Evolutionary conservation across 2,113 vertebrate genomes (phyloP), one percentile per base, ranked within the genome.

Genomic region (Thunnus maccoyii): DNA sequence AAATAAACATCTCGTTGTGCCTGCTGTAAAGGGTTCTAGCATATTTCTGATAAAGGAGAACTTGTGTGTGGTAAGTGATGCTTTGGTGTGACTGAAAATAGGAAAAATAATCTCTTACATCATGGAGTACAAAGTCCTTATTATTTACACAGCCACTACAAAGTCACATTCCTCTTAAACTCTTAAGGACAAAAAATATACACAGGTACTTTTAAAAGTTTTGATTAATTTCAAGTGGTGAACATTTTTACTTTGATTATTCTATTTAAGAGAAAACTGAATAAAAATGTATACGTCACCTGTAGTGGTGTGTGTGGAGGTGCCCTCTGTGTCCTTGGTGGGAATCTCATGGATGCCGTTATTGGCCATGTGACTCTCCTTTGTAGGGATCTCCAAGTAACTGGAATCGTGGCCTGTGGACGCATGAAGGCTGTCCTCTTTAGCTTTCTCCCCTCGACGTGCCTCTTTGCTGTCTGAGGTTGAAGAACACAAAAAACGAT

Each of bases 341-440:
- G 98, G 97, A 84, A 99, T 95, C 94, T 99, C 98, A 89, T 98
- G 96, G 91, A 99, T 96, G 83, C 96, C 90, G 51, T 95, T 97
- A 88, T 94, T 96, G 60, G 95, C 92, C 92, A 95, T 93, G 91
- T 96, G 97, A 87, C 95, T 95, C 91, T 99, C 98, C 93, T 97
- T 99, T 78, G 96, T 97, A 76, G 97, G 98, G 79, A 99, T 97
- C 94, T 99, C 97, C 95, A 97, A 98, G 91, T 98, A 98, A 93
- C 95, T 97, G 80, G 97, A 96, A 84, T 98, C 97, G 65, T 96
- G 95, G 87, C 96, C 95, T 71, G 96, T 89, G 86, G 96, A 89
- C 67, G 94, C 83, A 86, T 85, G 95, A 90, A 96, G 89, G 86
- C 94, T 88, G 76, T 96, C 96, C 93, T 97, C 97, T 88, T 75